These are phyloP conservation scores for Platygyra sinensis DNA, from an alignment of 64 coral and sea anemone species.

Conservation along the genomic window DNA sequence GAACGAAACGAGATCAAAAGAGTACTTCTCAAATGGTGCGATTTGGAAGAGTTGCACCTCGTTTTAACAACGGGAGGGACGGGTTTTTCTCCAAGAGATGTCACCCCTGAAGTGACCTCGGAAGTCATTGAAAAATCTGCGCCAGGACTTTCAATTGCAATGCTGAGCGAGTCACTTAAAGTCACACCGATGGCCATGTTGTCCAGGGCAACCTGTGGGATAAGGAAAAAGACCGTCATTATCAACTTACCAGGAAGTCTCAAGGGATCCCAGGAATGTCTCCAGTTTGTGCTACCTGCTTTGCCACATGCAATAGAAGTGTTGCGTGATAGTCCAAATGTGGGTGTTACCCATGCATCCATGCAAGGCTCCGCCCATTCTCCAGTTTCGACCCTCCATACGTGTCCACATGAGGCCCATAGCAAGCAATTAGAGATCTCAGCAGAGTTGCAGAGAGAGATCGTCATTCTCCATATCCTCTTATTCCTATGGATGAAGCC, in stretches of 20 bases:
- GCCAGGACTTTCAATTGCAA: constrained; percentile 71
- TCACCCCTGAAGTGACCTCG: constrained; percentile 93
- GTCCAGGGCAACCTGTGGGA: constrained; percentile 90
- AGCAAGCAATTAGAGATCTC: constrained; percentile 28
- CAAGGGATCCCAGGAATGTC: constrained; percentile 97
- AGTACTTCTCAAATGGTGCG: constrained; percentile 79
- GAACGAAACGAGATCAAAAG: constrained; percentile 50
- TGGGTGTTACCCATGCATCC: constrained; percentile 32
- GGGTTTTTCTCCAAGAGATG: constrained; percentile 95
- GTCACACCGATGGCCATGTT: constrained; percentile 95
- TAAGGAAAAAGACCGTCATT: constrained; percentile 83
- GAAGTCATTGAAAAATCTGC: constrained; percentile 79
- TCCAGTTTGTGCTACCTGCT: constrained; percentile 83
- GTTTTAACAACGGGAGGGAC: constrained; percentile 90
- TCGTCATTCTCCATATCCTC: constrained; percentile 84
- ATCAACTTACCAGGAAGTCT: constrained; percentile 96
- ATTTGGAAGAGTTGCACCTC: constrained; percentile 75
- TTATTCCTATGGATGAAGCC: constrained; percentile 89
- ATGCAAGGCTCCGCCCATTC: constrained; percentile 32
- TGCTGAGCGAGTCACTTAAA: constrained; percentile 86
- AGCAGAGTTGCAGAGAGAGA: constrained; percentile 86
- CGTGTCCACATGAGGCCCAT: constrained; percentile 56
- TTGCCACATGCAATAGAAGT: constrained; percentile 85
- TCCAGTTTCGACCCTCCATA: neutral
- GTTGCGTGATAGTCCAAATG: constrained; percentile 27